Evolutionary conservation across 2,888 invertebrate genomes (phyloP), one percentile per base, ranked within the genome.

Genomic region (Cryptosula pallasiana): DNA sequence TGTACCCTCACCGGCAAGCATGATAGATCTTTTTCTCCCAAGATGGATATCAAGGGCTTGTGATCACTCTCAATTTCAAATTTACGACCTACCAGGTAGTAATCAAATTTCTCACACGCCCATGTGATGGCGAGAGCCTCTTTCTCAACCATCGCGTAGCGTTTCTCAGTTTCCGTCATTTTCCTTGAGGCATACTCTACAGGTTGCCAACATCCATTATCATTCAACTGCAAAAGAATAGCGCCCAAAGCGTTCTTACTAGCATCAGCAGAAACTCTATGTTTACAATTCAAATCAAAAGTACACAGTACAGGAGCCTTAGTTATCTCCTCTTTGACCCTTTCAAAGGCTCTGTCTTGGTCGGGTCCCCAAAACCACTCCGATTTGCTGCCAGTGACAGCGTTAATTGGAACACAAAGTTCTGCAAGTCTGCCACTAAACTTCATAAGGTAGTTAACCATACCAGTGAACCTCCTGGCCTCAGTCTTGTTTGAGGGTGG

Each of bases 361-460:
- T 27, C 27, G 27, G 27, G 25, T 5, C 34, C 34, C 69, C 72
- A 72, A 16, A 16, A 23, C 32, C 55, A 72, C n/a, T 71, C 69
- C 5, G 69, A 23, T 25, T 71, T 71, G 13, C 35, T 35, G 20
- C 36, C 35, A 20, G 71, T 27, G 1, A 71, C 35, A 3, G 16
- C 55, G 29, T 36, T 27, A n/a, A 72, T 27, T 23, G 72, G 72
- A 35, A 35, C 32, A 71, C 71, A 23, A 9, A 54, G 9, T 5
- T 34, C 69, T 13, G 70, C 32, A 13, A 72, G 69, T 20, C 29
- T 35, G 25, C 71, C 20, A n/a, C 71, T 71, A 29, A 69, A 72
- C 36, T 69, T 71, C n/a, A 71, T 69, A 23, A 69, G 69, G 34
- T 69, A 71, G 35, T 72, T 72, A 25, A 72, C 72, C 29, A 72